Evolutionary conservation across 2,888 invertebrate genomes (phyloP).

Genomic region (Orchesellides sinensis): DNA sequence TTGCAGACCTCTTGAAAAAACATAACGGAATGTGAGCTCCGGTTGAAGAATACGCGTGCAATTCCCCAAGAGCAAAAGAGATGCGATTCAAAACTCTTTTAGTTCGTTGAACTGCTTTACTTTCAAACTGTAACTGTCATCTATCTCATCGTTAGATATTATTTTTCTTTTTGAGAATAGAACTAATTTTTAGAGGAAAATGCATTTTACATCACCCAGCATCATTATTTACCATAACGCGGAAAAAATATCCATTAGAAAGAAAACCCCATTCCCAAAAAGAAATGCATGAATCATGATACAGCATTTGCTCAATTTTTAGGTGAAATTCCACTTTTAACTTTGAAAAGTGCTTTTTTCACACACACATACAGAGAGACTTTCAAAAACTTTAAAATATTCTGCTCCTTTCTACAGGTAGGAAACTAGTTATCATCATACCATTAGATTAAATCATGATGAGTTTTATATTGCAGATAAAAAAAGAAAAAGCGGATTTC

Average conservation of each 20-base stretch:
- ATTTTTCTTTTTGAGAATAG: constrained; percentile 22
- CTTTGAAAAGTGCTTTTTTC: constrained; percentile 45
- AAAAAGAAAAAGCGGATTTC: constrained; percentile 49
- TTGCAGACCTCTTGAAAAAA: constrained; percentile 49
- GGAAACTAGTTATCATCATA: constrained; percentile 51
- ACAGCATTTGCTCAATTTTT: constrained; percentile 34
- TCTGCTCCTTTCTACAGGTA: constrained; percentile 24
- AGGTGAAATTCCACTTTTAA: constrained; percentile 39
- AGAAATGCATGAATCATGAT: constrained; percentile 52
- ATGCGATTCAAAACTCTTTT: constrained; percentile 13
- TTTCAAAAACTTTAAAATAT: not conserved
- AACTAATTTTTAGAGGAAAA: constrained; percentile 4
- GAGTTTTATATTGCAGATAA: constrained; percentile 60
- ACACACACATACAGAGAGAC: constrained; percentile 6
- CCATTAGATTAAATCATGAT: constrained; percentile 63
- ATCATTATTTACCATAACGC: constrained; percentile 57
- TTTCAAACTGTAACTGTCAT: constrained; percentile 67
- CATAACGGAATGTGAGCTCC: constrained; percentile 47
- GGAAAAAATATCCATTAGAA: constrained; percentile 62
- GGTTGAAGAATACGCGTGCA: no score
- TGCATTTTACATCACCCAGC: constrained; percentile 23
- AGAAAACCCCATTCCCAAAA: constrained; percentile 14
- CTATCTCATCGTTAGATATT: constrained; percentile 55
- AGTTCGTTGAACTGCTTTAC: constrained; percentile 68
- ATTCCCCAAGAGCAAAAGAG: not conserved